These are phyloP conservation scores for Teinopalpus imperialis DNA, from an alignment of 2,888 invertebrate genomes.

Conservation along the genomic window DNA sequence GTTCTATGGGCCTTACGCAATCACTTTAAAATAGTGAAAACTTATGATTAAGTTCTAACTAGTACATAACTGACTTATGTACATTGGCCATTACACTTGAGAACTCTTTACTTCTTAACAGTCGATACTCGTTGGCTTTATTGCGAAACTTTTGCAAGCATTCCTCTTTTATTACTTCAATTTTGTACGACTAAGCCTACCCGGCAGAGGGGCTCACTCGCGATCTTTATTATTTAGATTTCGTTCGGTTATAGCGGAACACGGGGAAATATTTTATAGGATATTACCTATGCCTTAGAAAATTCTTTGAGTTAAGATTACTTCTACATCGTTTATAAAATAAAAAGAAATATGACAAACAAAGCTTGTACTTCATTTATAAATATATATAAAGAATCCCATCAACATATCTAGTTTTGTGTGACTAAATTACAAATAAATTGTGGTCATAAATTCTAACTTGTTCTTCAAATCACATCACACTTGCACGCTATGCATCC, in stretches of 20 bases:
- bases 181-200: slow-evolving; percentile 79
- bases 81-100: slow-evolving; percentile 48
- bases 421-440: too few species aligned
- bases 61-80: slow-evolving; percentile 42
- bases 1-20: too few species aligned
- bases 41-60: slow-evolving; percentile 36
- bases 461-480: too few species aligned
- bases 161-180: slow-evolving; percentile 82
- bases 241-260: slow-evolving; percentile 50
- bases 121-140: slow-evolving; percentile 80
- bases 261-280: slow-evolving; percentile 28
- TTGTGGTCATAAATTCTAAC: too few species aligned
- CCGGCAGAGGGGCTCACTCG: slow-evolving; percentile 53
- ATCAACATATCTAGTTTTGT: too few species aligned
- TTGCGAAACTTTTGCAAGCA: slow-evolving; percentile 80
- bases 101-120: slow-evolving; percentile 80
- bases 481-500: too few species aligned
- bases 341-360: slow-evolving; percentile 1
- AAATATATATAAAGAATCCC: too few species aligned
- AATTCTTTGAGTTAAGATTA: slow-evolving; percentile 24
- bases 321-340: slow-evolving; percentile 20
- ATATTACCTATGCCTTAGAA: slow-evolving; percentile 27
- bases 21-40: not conserved
- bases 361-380: not conserved
- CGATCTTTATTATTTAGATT: slow-evolving; percentile 80